A percentile compares a stretch with the other conserved stretches of the same genome.
phyloP scores from a whole-genome alignment of 2,113 vertebrate species.

The Oryctolagus cuniculus region mOryCun1.1 NC_091449.1:36120501-36121000 shows the following conservation, averaged over 20 bases:
- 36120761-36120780: background rate
- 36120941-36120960: background rate
- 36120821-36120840: background rate
- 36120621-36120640: background rate
- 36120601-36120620: background rate
- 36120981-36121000: background rate
- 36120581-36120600: background rate
- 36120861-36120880: background rate
- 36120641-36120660: background rate
- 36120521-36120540: background rate
- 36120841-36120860: background rate
- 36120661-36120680: background rate
- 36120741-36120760: background rate
- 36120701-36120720: background rate
- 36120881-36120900: background rate
- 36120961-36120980: background rate
- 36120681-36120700: background rate
- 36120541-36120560: background rate
- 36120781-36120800: background rate
- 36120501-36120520: background rate
- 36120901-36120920: constrained; percentile 37
- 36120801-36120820: background rate
- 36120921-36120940: background rate
- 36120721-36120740: background rate
- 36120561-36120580: background rate